Conservation (phyloP, 2,113 vertebrate species). For the Xyliphius kryptos region DNA sequence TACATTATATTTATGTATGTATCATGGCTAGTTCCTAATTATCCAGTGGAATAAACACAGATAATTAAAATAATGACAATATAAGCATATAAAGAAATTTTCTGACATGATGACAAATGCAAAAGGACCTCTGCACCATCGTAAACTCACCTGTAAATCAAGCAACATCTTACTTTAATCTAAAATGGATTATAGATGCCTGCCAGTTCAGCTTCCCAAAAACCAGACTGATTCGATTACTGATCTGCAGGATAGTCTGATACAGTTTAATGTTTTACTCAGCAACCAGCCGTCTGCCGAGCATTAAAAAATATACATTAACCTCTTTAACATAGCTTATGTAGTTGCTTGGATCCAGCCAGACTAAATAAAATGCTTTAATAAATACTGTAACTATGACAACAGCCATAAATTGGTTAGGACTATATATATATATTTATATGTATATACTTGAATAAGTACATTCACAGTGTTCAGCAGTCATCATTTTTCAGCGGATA, state of each 20-base stretch:
- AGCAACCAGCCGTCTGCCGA: too few relatives aligned
- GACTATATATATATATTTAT: too few relatives aligned
- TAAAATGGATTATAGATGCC: conserved; percentile 9
- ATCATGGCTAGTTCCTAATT: too few relatives aligned
- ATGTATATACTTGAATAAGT: too few relatives aligned
- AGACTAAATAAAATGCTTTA: background rate
- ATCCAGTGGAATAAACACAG: too few relatives aligned
- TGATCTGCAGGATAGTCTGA: background rate
- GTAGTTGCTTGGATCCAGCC: background rate
- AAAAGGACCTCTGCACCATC: background rate
- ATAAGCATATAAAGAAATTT: background rate
- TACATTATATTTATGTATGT: too few relatives aligned
- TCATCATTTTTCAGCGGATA: too few relatives aligned
- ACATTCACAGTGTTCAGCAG: too few relatives aligned
- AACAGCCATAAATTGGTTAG: background rate
- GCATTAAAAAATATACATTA: too few relatives aligned
- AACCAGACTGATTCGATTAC: conserved; percentile 27
- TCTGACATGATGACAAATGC: background rate
- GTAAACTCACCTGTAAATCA: background rate
- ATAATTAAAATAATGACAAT: too few relatives aligned
- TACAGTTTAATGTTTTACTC: conserved; percentile 1
- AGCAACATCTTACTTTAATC: background rate
- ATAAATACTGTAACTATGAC: background rate
- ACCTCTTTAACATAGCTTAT: conserved; percentile 2
- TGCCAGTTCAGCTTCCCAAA: background rate